These are phyloP conservation scores for Podiceps cristatus DNA, from an alignment of 2,113 vertebrate species.

Conservation along the genomic window DNA sequence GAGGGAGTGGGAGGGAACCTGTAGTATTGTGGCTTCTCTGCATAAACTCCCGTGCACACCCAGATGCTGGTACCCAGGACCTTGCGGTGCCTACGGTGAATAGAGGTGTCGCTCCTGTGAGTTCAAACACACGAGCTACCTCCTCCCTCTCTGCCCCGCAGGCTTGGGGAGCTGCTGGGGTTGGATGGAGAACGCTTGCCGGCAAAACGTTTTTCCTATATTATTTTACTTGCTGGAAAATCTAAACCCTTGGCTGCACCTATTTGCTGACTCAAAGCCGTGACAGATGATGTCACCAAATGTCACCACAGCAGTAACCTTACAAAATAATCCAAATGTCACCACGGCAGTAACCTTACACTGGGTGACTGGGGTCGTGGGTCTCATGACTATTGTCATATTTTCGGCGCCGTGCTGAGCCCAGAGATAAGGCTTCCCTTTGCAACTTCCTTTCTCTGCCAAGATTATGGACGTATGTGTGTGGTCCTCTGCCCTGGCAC, in stretches of 20 bases:
- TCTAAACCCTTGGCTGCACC: neutral
- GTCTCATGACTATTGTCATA: slow-evolving; percentile 49
- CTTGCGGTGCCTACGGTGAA: neutral
- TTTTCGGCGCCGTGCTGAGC: slow-evolving; percentile 24
- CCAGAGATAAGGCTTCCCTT: neutral
- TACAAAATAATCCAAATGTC: slow-evolving; percentile 58
- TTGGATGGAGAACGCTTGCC: accelerated
- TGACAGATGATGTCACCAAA: slow-evolving; percentile 57
- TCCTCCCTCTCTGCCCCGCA: neutral
- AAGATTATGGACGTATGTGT: neutral
- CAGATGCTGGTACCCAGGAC: neutral
- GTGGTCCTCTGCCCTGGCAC: accelerated
- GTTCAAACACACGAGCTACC: neutral
- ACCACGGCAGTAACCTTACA: slow-evolving; percentile 29
- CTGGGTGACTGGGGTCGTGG: accelerated
- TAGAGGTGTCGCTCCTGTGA: accelerated
- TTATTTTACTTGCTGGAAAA: slow-evolving; percentile 31
- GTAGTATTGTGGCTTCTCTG: neutral
- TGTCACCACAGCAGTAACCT: slow-evolving; percentile 53
- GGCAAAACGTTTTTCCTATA: accelerated
- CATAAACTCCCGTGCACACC: accelerated
- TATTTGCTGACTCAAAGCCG: slow-evolving; percentile 9
- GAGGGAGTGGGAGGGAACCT: slow-evolving; percentile 34
- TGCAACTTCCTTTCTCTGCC: neutral
- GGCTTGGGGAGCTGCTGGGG: neutral